phyloP scores from a whole-genome alignment of 2,888 invertebrate species.

The Lithophane socia region DNA sequence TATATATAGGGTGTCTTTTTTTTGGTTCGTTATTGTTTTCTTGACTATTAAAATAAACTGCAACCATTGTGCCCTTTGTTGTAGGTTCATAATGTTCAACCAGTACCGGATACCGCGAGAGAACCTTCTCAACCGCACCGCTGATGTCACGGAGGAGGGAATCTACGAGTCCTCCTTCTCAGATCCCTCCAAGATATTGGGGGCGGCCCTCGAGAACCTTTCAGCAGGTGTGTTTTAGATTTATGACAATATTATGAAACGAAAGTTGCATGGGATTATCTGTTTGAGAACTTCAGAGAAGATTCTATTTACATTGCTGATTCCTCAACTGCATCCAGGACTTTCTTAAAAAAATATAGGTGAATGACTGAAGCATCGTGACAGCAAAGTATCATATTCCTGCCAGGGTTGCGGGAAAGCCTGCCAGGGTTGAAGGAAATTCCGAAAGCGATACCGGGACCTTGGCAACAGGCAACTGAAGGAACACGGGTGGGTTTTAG shows the following conservation, averaged over 20 bases:
- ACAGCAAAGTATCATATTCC: not conserved
- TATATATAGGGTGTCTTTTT: no score
- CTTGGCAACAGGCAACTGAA: no score
- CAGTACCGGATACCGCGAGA: slow-evolving; percentile 96
- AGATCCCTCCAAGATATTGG: slow-evolving; percentile 96
- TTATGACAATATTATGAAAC: not conserved
- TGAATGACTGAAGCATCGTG: not conserved
- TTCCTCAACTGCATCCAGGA: not conserved
- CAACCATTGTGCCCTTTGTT: slow-evolving; percentile 61
- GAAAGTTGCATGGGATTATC: not conserved
- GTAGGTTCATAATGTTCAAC: slow-evolving; percentile 96
- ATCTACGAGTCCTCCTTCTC: slow-evolving; percentile 97
- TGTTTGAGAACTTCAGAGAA: not conserved
- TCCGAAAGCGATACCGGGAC: no score
- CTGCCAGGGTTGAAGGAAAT: no score
- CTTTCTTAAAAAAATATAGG: no score
- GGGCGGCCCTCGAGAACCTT: slow-evolving; percentile 95
- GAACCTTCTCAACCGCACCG: slow-evolving; percentile 96
- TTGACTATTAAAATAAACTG: not conserved
- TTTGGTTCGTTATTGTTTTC: no score
- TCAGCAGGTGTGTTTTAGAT: slow-evolving; percentile 91
- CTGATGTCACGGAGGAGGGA: slow-evolving; percentile 97
- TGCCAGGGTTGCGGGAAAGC: no score
- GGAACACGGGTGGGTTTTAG: no score
- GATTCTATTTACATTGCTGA: not conserved